Evolutionary conservation across 2,113 vertebrate genomes (phyloP).

Genomic region (Dicerorhinus sumatrensis): DNA sequence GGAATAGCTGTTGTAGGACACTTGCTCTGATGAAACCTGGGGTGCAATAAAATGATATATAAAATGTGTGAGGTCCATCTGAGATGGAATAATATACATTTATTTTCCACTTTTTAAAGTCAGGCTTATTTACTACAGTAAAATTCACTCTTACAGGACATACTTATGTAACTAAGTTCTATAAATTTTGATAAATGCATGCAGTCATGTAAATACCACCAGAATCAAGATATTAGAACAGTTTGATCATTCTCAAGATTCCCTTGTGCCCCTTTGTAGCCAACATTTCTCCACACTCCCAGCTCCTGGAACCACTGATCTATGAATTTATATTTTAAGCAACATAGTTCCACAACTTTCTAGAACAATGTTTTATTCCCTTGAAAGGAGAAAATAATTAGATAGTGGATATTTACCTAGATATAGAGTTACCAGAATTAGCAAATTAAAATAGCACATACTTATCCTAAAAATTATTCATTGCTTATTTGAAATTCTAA

Average conservation of each 20-base stretch:
- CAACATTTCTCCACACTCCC: background rate
- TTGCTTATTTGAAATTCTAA: background rate
- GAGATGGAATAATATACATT: background rate
- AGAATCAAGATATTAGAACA: background rate
- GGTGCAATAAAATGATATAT: background rate
- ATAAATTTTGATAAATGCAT: background rate
- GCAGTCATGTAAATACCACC: background rate
- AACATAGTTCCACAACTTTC: background rate
- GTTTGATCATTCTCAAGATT: background rate
- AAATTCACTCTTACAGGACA: background rate
- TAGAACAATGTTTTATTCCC: background rate
- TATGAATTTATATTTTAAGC: slow-evolving; percentile 1
- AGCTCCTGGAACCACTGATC: background rate
- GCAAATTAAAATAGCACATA: background rate
- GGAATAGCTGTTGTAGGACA: background rate
- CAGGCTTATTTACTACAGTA: background rate
- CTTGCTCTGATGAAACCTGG: background rate
- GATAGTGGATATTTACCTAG: background rate
- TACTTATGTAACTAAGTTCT: background rate
- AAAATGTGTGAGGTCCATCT: background rate
- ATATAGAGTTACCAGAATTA: background rate
- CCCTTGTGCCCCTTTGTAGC: background rate
- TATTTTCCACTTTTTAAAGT: background rate
- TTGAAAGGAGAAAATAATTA: background rate
- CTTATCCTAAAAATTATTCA: background rate